phyloP scores from a whole-genome alignment of 2,797 vertebrate species.

The Mionectes olivaceus region DNA sequence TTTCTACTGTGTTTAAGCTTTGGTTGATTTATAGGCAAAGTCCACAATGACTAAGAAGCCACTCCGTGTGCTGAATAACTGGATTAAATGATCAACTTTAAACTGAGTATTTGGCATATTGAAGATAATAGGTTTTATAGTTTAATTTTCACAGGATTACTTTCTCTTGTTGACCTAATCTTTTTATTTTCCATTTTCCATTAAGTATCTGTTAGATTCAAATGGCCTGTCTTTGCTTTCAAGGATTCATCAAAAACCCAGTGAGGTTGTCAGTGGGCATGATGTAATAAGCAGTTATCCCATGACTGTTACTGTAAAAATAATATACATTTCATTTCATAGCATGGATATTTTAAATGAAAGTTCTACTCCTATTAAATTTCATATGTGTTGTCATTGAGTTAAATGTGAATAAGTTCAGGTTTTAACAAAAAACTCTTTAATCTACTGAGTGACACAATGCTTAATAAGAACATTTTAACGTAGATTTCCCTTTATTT shows the following conservation, averaged over 20 bases:
- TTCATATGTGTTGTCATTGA: background rate
- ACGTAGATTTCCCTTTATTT: constrained; percentile 7
- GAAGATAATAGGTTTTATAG: background rate
- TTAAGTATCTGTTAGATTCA: background rate
- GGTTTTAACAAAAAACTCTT: background rate
- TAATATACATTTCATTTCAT: background rate
- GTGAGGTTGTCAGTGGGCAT: background rate
- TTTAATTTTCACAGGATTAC: background rate
- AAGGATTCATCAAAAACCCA: background rate
- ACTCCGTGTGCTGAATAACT: background rate
- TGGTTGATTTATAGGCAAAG: background rate
- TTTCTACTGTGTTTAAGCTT: background rate
- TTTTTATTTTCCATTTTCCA: background rate
- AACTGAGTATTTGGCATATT: background rate
- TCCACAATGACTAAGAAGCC: background rate
- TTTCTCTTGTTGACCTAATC: background rate
- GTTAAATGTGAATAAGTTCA: background rate
- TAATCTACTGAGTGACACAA: background rate
- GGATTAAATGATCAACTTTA: background rate
- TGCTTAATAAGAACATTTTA: background rate
- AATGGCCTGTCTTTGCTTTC: background rate
- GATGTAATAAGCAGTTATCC: background rate
- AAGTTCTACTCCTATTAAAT: background rate
- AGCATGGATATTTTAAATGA: background rate
- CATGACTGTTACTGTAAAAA: background rate